phyloP scores from a whole-genome alignment of 2,888 invertebrate species.

The Ormyrus nitidulus region DNA sequence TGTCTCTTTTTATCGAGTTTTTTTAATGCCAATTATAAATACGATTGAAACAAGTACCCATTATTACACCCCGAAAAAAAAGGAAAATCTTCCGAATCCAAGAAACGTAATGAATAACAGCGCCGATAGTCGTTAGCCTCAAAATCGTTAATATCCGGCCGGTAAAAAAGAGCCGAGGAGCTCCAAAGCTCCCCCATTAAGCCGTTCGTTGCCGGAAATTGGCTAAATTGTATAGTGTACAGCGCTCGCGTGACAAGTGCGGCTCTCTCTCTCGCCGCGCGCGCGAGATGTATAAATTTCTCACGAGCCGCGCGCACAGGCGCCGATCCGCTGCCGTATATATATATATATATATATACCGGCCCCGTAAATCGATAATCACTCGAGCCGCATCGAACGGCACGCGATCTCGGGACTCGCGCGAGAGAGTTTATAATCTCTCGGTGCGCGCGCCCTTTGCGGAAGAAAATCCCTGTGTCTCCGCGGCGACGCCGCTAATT shows the following conservation, averaged over 20 bases:
- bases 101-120: not conserved
- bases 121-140: not conserved
- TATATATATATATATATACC: not conserved
- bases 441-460: not conserved
- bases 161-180: conserved; percentile 20
- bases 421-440: conserved; percentile 20
- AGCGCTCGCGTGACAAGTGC: conserved; percentile 49
- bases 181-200: conserved; percentile 17
- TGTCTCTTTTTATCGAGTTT: too few species aligned
- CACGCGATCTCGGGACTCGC: conserved; percentile 22
- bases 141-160: conserved; percentile 12
- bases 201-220: conserved; percentile 40
- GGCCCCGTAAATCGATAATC: conserved; percentile 43
- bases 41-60: too few species aligned
- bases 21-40: too few species aligned
- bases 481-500: too few species aligned
- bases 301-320: not conserved
- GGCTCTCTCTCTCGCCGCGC: too few species aligned
- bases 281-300: not conserved
- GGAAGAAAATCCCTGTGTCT: too few species aligned
- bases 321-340: too few species aligned
- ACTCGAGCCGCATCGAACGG: conserved; percentile 18
- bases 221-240: conserved; percentile 43
- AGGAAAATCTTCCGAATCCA: too few species aligned
- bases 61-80: too few species aligned